phyloP scores from a whole-genome alignment of 2,113 vertebrate genomes.

The Poecilia latipinna region DNA sequence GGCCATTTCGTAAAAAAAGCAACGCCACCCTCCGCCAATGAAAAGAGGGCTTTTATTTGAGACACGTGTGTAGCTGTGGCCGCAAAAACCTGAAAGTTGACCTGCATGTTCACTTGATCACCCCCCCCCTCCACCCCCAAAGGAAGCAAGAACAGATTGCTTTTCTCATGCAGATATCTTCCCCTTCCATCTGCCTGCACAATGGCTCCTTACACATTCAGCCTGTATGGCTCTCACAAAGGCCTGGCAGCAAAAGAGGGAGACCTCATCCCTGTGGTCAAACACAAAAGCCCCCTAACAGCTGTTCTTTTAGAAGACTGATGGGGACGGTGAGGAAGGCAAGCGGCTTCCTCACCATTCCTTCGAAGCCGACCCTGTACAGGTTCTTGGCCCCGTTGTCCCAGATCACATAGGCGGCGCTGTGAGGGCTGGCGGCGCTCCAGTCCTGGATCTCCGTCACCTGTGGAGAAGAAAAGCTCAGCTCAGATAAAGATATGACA shows the following conservation, averaged over 20 bases:
- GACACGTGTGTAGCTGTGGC: slow-evolving; percentile 51
- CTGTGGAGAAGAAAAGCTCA: slow-evolving; percentile 69
- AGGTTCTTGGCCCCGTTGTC: slow-evolving; percentile 99
- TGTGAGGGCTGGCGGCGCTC: slow-evolving; percentile 98
- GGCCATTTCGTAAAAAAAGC: slow-evolving; percentile 59
- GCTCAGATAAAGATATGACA: slow-evolving; percentile 9
- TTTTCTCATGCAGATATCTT: slow-evolving; percentile 81
- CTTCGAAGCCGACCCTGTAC: slow-evolving; percentile 98
- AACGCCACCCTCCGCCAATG: slow-evolving; percentile 62
- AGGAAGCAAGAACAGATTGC: slow-evolving; percentile 74
- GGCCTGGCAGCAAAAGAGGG: slow-evolving; percentile 62
- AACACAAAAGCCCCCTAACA: slow-evolving; percentile 69
- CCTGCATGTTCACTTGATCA: slow-evolving; percentile 59
- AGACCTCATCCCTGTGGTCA: slow-evolving; percentile 38
- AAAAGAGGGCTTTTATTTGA: slow-evolving; percentile 31
- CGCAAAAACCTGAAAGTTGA: slow-evolving; percentile 55
- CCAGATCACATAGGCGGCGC: slow-evolving; percentile 98
- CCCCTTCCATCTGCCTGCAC: slow-evolving; percentile 78
- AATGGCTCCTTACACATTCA: slow-evolving; percentile 73
- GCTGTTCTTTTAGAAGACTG: slow-evolving; percentile 61
- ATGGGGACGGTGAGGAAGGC: slow-evolving; percentile 15
- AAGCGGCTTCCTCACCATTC: slow-evolving; percentile 91
- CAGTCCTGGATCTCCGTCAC: slow-evolving; percentile 99
- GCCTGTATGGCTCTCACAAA: slow-evolving; percentile 76
- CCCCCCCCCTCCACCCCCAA: slow-evolving; percentile 10